A percentile compares a stretch with the other conserved stretches of the same genome.
These are phyloP conservation scores for Microcebus lehilahytsara DNA, from an alignment of 2,113 vertebrate genomes.

Conservation along the genomic window DNA sequence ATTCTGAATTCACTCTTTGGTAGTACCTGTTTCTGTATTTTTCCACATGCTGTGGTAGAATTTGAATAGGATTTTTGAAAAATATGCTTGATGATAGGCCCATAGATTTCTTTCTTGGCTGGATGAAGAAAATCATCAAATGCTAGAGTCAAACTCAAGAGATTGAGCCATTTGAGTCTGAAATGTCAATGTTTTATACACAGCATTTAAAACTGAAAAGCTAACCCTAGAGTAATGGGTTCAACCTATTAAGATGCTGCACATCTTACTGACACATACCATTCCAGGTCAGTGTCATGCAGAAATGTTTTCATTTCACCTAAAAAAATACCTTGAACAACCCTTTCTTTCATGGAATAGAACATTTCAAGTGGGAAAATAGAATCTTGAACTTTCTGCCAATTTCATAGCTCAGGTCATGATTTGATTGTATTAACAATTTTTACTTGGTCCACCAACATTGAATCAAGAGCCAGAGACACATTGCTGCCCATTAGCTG, in stretches of 20 bases:
- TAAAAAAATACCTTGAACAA: not conserved
- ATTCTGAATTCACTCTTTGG: constrained; percentile 9
- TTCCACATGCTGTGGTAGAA: not conserved
- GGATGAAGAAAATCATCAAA: constrained; percentile 13
- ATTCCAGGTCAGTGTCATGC: not conserved
- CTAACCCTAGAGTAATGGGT: not conserved
- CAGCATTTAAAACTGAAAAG: not conserved
- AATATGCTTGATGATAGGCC: not conserved
- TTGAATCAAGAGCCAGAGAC: not conserved
- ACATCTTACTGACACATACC: not conserved
- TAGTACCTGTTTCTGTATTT: not conserved
- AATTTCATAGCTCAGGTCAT: not conserved
- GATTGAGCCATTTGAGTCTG: not conserved
- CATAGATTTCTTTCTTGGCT: constrained; percentile 19
- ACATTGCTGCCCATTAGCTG: not conserved
- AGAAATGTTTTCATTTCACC: not conserved
- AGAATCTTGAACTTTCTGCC: not conserved
- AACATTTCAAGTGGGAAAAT: not conserved
- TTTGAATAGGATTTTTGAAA: not conserved
- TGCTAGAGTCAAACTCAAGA: not conserved
- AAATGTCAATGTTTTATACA: not conserved
- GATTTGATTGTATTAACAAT: not conserved
- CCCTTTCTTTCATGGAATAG: not conserved
- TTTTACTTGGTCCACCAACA: not conserved
- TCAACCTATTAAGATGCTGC: not conserved